Evolutionary conservation across 2,888 invertebrate genomes (phyloP), one percentile per base, ranked within the genome.

Genomic region (Baronia brevicornis): DNA sequence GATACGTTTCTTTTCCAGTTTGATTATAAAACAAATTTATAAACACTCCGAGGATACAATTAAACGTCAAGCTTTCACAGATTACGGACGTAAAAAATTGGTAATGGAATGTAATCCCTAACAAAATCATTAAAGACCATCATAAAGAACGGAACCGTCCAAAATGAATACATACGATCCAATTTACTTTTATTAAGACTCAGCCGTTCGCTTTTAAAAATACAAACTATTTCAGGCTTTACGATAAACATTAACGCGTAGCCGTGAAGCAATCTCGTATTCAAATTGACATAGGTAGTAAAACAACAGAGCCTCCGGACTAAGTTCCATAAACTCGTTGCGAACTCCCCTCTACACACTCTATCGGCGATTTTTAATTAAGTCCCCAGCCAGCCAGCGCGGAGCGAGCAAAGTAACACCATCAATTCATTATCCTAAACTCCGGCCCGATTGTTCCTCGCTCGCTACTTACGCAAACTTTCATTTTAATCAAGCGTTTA

Each of bases 401-500:
- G 72, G 70, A 74, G 74, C 77, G 75, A 67, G 77, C 75, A 64
- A 75, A 77, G 82, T 79, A 80, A 82, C 84, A 80, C 82, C 80
- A 84, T 82, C 80, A 84, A 84, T 84, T 82, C 82, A 84, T 82
- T 84, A 84, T 80, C 80, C 84, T 82, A 82, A 84, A 82, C 84
- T 84, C 80, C 60, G 68, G 69, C 75, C 71, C 79, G 80, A 84
- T 82, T 82, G 80, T 82, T 82, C 75, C 74, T 70, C 77, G 80
- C 71, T 73, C 77, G 80, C 75, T 82, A 84, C 84, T 84, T 84
- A 82, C 75, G 78, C 80, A 80, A 84, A 84, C 82, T 84, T 82
- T 84, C 79, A 84, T 84, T 84, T 84, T 84, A 82, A 84, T 84
- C 84, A 84, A 82, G 80, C 84, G 78, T 84, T 82, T 84, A 84